Base-by-base conservation (phyloP, 2,888 invertebrate genomes). In the Hemaris fuciformis region DNA sequence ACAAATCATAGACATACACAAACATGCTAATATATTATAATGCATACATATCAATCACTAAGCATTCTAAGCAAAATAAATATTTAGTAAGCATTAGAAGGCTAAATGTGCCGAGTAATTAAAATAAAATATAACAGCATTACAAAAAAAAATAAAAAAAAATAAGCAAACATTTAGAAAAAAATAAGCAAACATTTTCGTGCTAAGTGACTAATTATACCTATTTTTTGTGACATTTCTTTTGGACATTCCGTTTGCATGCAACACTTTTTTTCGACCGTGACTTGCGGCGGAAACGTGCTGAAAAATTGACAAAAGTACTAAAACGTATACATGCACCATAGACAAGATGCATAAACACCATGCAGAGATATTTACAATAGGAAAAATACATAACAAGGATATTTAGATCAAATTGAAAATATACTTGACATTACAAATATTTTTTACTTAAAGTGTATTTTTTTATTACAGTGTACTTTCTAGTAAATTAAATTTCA, bases 211-310 rank as follows among this genome's bases (percentile, higher is more conserved):
- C 57, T 63, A 73, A 72, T 69, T 71, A 82, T 89, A 90, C 90
- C 89, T 87, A 91, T 83, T 87, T 79, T 65, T 76, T 88, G 85
- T 84, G 88, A 86, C 91, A 92, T 87, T 87, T 91, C 83, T 85
- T 85, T 81, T 84, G 83, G 64, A 71, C 76, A 75, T 77, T 84
- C 80, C 81, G 81, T 87, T 86, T 86, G 77, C 91, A 92, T 91
- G 92, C 92, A 91, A 91, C 77, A 76, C 91, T 91, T 81, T 92
- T 91, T 91, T 91, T 92, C 71, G 87, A 79, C 61, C 92, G 90
- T 72, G 81, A 74, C 79, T 85, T 91, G 79, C 86, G 86, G 67
- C 84, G 75, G 70, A 84, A 85, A 66, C 91, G 91, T 87, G 91
- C 91, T 92, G 91, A 80, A 91, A 89, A 68, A 64, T 61, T 48